Conservation (phyloP, 2,797 vertebrate genomes). For the Pteropus rufus region DNA sequence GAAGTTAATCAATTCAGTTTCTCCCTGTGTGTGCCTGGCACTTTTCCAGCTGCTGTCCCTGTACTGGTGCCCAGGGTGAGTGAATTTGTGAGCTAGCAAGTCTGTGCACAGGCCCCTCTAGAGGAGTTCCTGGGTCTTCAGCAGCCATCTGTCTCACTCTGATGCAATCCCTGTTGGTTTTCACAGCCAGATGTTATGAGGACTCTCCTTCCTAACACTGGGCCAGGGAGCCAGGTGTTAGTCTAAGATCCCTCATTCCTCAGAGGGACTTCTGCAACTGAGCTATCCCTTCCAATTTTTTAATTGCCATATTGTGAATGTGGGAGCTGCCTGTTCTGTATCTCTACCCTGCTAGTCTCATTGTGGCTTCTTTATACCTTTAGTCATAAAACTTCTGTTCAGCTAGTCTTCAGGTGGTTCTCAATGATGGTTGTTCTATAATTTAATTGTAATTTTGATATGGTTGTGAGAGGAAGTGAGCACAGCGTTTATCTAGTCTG, state of each 20-base stretch:
- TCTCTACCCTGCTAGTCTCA: neutral
- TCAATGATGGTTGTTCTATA: neutral
- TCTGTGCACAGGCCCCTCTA: neutral
- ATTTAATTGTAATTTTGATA: neutral
- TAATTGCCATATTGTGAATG: neutral
- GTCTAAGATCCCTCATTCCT: neutral
- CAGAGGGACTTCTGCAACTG: neutral
- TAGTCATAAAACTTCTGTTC: neutral
- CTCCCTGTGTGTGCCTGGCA: neutral
- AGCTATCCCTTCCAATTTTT: neutral
- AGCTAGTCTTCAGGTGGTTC: neutral
- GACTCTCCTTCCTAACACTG: neutral
- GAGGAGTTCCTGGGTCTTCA: neutral
- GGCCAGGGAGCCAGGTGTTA: neutral
- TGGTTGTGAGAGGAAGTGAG: neutral
- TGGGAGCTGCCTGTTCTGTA: neutral
- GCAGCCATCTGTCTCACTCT: neutral
- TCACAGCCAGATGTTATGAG: neutral
- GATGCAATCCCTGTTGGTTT: neutral
- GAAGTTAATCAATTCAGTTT: neutral
- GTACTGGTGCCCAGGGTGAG: neutral
- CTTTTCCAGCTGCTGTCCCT: neutral
- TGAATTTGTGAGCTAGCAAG: neutral
- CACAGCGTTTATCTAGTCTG: neutral
- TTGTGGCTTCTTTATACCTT: neutral